Base-by-base conservation (phyloP, 2,113 vertebrate species). In the Empidonax traillii region DNA sequence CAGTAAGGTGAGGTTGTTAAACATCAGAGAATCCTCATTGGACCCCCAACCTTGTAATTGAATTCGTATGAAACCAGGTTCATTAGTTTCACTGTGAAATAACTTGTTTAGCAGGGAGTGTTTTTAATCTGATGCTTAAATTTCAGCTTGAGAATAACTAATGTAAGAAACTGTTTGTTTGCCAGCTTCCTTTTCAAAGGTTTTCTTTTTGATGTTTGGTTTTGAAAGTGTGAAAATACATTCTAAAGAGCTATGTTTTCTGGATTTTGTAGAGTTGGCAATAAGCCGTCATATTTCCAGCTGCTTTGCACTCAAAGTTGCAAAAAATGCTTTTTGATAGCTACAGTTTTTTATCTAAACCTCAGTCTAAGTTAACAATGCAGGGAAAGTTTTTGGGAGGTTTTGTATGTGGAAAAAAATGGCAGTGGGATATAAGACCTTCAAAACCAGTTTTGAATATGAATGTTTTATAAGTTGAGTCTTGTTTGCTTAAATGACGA, bases 1-100 rank as follows among this genome's bases (percentile, higher is more conserved):
- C 85, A 74, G 85, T 86, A 88, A 96, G 96, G 94, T 96, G 76
- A 96, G 94, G 76, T 90, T 96, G 83, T 93, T 93, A 88, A 86
- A 90, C 67, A 88, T 76, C 53, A 88, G 62, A 94, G 78, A 86
- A 80, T 93, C 63, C 55, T 90, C 44, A 7, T 3, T 94, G 90
- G 95, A 92, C 88, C 94, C 85, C 55, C 78, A 95, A 1, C 67
- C 46, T 93, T 90, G 83, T 88, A 92, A 92, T 35, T 87, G 79
- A 97, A 92, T 92, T 68, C 51, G 33, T 92, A 77, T 43, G 72
- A 95, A 95, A 86, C 46, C 23, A 73, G 46, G 27, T 95, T 93
- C 82, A 90, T 92, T 90, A 90, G 62, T 86, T 95, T 93, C 49
- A 86, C 43, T 92, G 88, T 90, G 94, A 95, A 95, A 84, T 92